Conservation (phyloP, 2,797 vertebrate species). For the Sarcoramphus papa region DNA sequence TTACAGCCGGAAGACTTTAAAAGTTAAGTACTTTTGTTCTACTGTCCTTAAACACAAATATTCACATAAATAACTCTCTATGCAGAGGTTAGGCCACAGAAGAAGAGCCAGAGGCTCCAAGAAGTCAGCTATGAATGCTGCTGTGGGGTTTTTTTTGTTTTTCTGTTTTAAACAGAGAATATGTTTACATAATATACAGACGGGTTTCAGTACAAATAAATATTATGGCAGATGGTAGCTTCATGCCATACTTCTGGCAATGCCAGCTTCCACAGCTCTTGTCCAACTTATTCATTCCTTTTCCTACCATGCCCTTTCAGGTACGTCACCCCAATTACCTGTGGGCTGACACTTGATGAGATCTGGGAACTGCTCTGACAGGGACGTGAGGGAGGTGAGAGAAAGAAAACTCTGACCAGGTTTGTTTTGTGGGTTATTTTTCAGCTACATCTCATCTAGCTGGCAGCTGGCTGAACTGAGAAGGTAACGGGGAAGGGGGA, state of each 20-base stretch:
- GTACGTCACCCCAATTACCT: accelerated
- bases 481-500: not conserved
- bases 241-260: not conserved
- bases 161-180: not conserved
- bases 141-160: not conserved
- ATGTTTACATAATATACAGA: not conserved
- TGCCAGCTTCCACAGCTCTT: not conserved
- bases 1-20: not conserved
- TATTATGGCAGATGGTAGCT: not conserved
- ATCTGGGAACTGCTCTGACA: not conserved
- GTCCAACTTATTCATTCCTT: not conserved
- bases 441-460: not conserved
- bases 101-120: not conserved
- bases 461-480: not conserved
- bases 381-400: not conserved
- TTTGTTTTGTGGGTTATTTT: not conserved
- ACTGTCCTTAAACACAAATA: not conserved
- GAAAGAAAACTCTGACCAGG: not conserved
- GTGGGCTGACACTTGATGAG: not conserved
- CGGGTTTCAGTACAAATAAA: not conserved
- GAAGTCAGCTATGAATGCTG: not conserved
- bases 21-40: not conserved
- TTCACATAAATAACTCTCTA: not conserved
- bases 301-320: not conserved
- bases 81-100: not conserved